phyloP scores from a whole-genome alignment of 2,888 invertebrate genomes.

The Parnassius mnemosyne region DNA sequence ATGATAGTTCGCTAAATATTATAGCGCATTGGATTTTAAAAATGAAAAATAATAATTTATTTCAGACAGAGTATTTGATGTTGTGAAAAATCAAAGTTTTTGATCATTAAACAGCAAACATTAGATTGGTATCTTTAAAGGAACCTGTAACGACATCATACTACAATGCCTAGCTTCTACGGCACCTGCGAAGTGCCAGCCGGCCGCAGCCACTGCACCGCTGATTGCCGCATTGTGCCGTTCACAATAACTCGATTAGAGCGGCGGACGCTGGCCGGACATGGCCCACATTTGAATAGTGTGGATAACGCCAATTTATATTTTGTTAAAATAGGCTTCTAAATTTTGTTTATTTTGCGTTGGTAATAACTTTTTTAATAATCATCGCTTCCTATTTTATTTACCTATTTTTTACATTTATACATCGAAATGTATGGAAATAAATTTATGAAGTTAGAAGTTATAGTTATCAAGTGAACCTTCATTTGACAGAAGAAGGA shows the following conservation, averaged over 20 bases:
- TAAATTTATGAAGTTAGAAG: no score
- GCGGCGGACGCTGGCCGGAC: slow-evolving; percentile 53
- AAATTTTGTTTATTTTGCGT: not conserved
- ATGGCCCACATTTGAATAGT: slow-evolving; percentile 19
- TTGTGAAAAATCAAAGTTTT: not conserved
- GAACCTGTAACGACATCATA: slow-evolving; percentile 5
- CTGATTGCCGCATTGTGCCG: slow-evolving; percentile 77
- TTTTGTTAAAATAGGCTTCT: not conserved
- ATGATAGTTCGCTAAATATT: no score
- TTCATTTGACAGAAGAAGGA: no score
- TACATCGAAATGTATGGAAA: no score
- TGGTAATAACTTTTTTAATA: not conserved
- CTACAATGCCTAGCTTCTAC: slow-evolving; percentile 18
- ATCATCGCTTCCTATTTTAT: no score
- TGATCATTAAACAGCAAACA: not conserved
- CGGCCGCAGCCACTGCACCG: slow-evolving; percentile 44
- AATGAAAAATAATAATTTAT: not conserved
- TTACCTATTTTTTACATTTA: no score
- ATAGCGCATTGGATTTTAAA: no score
- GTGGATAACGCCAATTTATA: slow-evolving; percentile 21
- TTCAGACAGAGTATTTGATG: no score
- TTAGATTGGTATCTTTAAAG: slow-evolving; percentile 2
- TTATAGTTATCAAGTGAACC: no score
- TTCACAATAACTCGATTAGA: slow-evolving; percentile 79
- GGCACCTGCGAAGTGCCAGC: slow-evolving; percentile 47